These are phyloP conservation scores for Parasteatoda tepidariorum DNA, from an alignment of 1,140 invertebrate genomes.

Conservation along the genomic window DNA sequence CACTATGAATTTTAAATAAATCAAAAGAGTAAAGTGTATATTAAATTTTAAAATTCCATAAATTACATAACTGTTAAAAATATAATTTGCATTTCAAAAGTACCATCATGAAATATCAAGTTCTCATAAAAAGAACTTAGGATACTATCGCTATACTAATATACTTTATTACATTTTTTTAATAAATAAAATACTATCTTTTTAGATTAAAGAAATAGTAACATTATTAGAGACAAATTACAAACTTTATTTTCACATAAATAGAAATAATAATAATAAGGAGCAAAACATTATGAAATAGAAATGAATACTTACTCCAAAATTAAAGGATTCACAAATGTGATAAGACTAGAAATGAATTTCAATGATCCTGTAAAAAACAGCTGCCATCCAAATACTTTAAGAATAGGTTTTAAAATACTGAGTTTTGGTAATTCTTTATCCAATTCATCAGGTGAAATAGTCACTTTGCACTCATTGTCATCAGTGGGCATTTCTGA, in stretches of 20 bases:
- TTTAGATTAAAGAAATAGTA: too few species aligned
- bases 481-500: constrained; percentile 8
- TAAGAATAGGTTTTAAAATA: constrained; percentile 69
- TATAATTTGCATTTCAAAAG: too few species aligned
- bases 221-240: too few species aligned
- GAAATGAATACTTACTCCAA: constrained; percentile 59
- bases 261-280: background rate
- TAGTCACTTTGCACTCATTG: background rate
- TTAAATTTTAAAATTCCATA: too few species aligned
- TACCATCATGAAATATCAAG: too few species aligned
- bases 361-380: constrained; percentile 83
- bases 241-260: background rate
- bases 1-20: too few species aligned
- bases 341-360: constrained; percentile 84
- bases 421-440: constrained; percentile 49
- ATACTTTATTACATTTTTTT: too few species aligned
- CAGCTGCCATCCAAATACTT: constrained; percentile 85
- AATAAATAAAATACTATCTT: too few species aligned
- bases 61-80: too few species aligned
- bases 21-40: too few species aligned
- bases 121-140: too few species aligned
- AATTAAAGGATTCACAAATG: constrained; percentile 86
- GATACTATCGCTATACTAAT: too few species aligned
- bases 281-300: background rate
- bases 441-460: constrained; percentile 19